Evolutionary conservation across 1,140 invertebrate genomes (phyloP), one percentile per base, ranked within the genome.

Genomic region (Pogonus chalceus): DNA sequence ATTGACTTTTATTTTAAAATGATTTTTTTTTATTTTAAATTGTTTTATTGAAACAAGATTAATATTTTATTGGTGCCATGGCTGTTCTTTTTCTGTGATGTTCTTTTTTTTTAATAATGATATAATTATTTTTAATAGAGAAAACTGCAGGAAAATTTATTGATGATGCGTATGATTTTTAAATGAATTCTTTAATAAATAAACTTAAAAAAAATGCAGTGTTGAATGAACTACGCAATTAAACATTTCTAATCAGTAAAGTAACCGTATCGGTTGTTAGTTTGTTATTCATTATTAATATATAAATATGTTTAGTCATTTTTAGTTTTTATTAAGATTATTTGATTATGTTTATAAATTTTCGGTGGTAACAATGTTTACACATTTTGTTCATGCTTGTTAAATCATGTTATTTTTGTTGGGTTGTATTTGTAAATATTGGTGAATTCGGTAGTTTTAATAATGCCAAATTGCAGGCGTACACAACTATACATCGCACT

Each of bases 201-300:
- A n/a, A n/a, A n/a, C n/a, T n/a, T n/a, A n/a, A n/a, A n/a, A 7
- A 14, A 43, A 43, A 43, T 43, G 18, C 37, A 43, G 37, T 43
- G 37, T 43, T 43, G 37, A 43, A 43, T 43, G 37, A 18, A 43
- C 4, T 31, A 31, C 9, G 37, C 37, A 43, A 43, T 43, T 7
- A 12, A 43, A 31, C 26, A 43, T 43, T 9, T 43, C 37, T 43
- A 43, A 43, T 43, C 37, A 43, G 3, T 43, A 43, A 18, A 43
- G 37, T 12, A 43, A 43, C 37, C 37, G 37, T 43, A 43, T 43
- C 37, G 37, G 37, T 43, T 43, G 37, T 43, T 43, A 43, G 37
- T 43, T 43, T 43, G 37, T 43, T 43, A 43, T 43, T 4, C 9
- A 31, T 43, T 43, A 43, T 12, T 43, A 43, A 10, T 43, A 43